Conservation (phyloP, 1,140 invertebrate species). For the Dysdera silvatica region DNA sequence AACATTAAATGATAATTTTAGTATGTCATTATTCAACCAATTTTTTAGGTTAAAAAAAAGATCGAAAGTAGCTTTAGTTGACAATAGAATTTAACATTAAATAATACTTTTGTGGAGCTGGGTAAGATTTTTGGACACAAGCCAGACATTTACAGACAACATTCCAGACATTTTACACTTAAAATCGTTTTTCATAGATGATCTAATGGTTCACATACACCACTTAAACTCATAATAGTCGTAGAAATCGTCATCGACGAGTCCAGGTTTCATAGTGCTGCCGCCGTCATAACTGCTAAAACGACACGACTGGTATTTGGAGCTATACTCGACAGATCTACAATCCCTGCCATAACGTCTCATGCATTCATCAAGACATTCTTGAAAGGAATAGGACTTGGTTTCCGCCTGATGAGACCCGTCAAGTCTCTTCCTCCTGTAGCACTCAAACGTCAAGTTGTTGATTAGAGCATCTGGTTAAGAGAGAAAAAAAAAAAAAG, state of each 20-base stretch:
- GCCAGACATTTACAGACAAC: too few relatives aligned
- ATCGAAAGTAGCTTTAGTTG: too few relatives aligned
- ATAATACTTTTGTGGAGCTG: too few relatives aligned
- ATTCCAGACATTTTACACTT: too few relatives aligned
- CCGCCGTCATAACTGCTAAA: slow-evolving; percentile 64
- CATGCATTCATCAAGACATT: slow-evolving; percentile 80
- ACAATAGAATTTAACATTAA: too few relatives aligned
- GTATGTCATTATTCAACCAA: too few relatives aligned
- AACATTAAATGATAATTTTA: too few relatives aligned
- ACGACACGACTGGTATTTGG: slow-evolving; percentile 69
- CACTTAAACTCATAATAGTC: slow-evolving; percentile 71
- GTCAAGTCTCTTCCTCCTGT: slow-evolving; percentile 70
- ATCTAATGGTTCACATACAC: slow-evolving; percentile 54
- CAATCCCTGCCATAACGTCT: slow-evolving; percentile 52
- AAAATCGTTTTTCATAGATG: too few relatives aligned
- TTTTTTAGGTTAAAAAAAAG: too few relatives aligned
- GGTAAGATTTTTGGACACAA: too few relatives aligned
- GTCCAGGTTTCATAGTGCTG: slow-evolving; percentile 43
- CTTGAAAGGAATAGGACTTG: slow-evolving; percentile 70
- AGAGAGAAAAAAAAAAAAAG: slow-evolving; percentile 19
- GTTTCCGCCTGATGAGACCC: slow-evolving; percentile 83
- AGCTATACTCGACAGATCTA: slow-evolving; percentile 75
- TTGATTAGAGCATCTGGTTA: slow-evolving; percentile 30
- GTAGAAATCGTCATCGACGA: slow-evolving; percentile 80
- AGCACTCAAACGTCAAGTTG: slow-evolving; percentile 72